Evolutionary conservation across 2,113 vertebrate species (phyloP).

Genomic region (Todiramphus saurophagus): DNA sequence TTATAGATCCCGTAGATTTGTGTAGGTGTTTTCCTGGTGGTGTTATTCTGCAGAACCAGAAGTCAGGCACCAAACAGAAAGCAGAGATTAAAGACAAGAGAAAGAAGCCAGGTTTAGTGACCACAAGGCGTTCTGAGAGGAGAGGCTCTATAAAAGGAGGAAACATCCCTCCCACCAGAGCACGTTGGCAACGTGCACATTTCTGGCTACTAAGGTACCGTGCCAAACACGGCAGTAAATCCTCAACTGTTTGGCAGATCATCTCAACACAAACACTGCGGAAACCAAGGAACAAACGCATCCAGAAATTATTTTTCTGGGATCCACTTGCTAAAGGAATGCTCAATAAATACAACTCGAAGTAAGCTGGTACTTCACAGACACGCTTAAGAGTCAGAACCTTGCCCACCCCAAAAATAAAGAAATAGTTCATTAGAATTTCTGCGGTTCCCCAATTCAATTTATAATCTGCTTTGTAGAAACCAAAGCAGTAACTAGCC

Average conservation of each 20-base stretch:
- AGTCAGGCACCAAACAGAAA: not conserved
- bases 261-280: not conserved
- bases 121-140: not conserved
- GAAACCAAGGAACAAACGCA: not conserved
- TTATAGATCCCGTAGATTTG: conserved; percentile 4
- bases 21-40: not conserved
- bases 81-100: not conserved
- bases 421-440: not conserved
- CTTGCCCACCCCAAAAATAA: not conserved
- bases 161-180: not conserved
- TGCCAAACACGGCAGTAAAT: conserved; percentile 37
- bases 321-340: not conserved
- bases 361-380: not conserved
- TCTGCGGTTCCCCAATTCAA: not conserved
- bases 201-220: not conserved
- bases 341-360: not conserved
- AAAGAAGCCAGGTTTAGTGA: not conserved
- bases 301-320: not conserved
- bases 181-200: not conserved
- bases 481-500: conserved; percentile 24
- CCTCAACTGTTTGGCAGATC: conserved; percentile 27
- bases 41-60: not conserved
- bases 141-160: not conserved
- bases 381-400: not conserved
- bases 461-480: not conserved